Percentiles rank a stretch among this genome's conserved stretches.
Conservation (phyloP, 2,113 vertebrate species). For the Cryptomyrus ogoouensis region DNA sequence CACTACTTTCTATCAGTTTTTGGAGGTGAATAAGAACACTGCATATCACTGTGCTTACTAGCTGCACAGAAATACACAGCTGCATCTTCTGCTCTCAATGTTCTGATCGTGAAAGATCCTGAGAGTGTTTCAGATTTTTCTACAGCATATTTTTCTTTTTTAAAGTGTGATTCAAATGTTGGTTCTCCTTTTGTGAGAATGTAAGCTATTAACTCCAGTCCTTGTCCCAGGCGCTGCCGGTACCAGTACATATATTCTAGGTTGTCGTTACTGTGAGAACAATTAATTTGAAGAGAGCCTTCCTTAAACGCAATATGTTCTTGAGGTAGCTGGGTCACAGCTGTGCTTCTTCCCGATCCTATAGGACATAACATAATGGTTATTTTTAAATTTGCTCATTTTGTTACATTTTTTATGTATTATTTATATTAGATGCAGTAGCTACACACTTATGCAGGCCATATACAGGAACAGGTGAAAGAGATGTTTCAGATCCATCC, state of each 20-base stretch:
- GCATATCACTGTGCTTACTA: constrained; percentile 15
- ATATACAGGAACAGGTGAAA: background rate
- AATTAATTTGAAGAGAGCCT: background rate
- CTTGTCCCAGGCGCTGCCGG: background rate
- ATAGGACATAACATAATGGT: background rate
- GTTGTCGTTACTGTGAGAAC: background rate
- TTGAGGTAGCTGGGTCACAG: background rate
- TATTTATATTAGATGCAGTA: too few species aligned
- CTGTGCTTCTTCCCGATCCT: background rate
- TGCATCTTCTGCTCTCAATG: background rate
- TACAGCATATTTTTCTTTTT: background rate
- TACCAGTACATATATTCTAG: background rate
- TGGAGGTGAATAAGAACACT: background rate
- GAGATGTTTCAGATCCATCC: background rate
- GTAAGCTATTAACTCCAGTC: background rate
- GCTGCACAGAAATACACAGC: background rate
- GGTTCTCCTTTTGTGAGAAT: background rate
- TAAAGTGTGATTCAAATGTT: background rate
- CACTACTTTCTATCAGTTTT: background rate
- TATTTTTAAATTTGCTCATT: background rate
- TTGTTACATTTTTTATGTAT: too few species aligned
- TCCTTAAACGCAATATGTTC: background rate
- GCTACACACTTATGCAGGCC: too few species aligned
- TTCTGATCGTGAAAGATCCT: background rate
- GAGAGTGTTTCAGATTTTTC: background rate